Percentiles rank a stretch among this genome's conserved stretches.
These are phyloP conservation scores for Blastobasis lacticolella DNA, from an alignment of 2,888 invertebrate species.

Conservation along the genomic window DNA sequence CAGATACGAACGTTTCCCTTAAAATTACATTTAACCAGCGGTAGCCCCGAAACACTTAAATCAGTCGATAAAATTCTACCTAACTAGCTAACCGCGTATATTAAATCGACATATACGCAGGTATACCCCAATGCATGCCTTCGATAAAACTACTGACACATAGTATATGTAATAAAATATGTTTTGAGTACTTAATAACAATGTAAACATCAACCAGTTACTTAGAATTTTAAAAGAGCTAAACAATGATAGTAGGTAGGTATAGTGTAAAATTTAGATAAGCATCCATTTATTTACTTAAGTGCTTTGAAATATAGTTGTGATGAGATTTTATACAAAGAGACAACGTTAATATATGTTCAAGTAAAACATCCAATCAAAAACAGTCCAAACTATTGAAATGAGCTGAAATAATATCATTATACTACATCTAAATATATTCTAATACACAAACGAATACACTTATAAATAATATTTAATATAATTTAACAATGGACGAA, in stretches of 20 bases:
- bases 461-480: conserved; percentile 58
- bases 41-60: conserved; percentile 41
- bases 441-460: conserved; percentile 57
- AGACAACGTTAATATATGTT: too few relatives aligned
- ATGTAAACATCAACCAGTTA: conserved; percentile 49
- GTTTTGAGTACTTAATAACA: conserved; percentile 38
- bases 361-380: conserved; percentile 9
- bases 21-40: conserved; percentile 25
- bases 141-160: conserved; percentile 41
- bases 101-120: conserved; percentile 16
- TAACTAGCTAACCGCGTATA: conserved; percentile 21
- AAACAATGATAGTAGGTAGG: conserved; percentile 47
- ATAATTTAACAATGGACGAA: conserved; percentile 69
- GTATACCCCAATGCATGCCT: conserved; percentile 47
- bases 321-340: too few relatives aligned
- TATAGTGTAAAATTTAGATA: conserved; percentile 29
- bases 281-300: conserved; percentile 20
- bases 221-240: conserved; percentile 65
- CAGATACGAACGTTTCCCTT: conserved; percentile 25
- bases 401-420: conserved; percentile 23
- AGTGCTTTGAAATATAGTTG: too few relatives aligned
- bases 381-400: conserved; percentile 14
- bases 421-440: conserved; percentile 33
- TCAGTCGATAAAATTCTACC: conserved; percentile 59
- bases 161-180: conserved; percentile 59